Percentiles rank a stretch among this genome's conserved stretches.
These are phyloP conservation scores for Ceratosolen fusciceps DNA, from an alignment of 1,140 invertebrate species.

Conservation along the genomic window DNA sequence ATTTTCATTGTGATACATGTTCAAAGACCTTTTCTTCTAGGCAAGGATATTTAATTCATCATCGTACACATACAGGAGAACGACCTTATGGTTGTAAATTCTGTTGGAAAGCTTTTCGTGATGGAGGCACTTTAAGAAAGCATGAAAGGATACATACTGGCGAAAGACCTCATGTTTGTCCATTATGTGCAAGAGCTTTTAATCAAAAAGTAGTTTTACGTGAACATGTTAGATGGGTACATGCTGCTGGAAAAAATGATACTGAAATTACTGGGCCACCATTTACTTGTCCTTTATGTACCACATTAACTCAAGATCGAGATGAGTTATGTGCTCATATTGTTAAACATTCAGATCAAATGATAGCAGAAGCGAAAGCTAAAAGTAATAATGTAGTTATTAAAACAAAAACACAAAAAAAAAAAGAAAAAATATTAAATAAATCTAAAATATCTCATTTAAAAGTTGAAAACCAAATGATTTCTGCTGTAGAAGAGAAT, in stretches of 20 bases:
- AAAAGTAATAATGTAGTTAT: constrained; percentile 59
- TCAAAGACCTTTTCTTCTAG: constrained; percentile 71
- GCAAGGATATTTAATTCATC: constrained; percentile 81
- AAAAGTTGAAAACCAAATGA: constrained; percentile 27
- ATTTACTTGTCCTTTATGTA: constrained; percentile 68
- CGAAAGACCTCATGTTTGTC: constrained; percentile 79
- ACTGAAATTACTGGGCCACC: constrained; percentile 59
- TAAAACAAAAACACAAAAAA: constrained; percentile 58
- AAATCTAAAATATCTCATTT: constrained; percentile 39
- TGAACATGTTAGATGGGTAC: constrained; percentile 72
- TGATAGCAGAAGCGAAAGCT: constrained; percentile 69
- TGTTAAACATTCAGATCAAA: constrained; percentile 72
- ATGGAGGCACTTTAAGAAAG: constrained; percentile 74
- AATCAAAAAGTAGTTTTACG: constrained; percentile 73
- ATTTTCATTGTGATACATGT: constrained; percentile 75
- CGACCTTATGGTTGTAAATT: constrained; percentile 81
- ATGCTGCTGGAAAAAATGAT: constrained; percentile 67
- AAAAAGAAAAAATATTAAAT: constrained; percentile 52
- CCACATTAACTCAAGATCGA: constrained; percentile 65
- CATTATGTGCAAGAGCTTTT: constrained; percentile 75
- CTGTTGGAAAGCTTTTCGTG: constrained; percentile 84
- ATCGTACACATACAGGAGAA: constrained; percentile 75
- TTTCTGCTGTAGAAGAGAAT: constrained; percentile 52
- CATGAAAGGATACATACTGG: constrained; percentile 78
- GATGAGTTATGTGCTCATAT: constrained; percentile 73